Evolutionary conservation across 2,113 vertebrate genomes (phyloP), one percentile per base, ranked within the genome.

Genomic region (Cepphus grylle): DNA sequence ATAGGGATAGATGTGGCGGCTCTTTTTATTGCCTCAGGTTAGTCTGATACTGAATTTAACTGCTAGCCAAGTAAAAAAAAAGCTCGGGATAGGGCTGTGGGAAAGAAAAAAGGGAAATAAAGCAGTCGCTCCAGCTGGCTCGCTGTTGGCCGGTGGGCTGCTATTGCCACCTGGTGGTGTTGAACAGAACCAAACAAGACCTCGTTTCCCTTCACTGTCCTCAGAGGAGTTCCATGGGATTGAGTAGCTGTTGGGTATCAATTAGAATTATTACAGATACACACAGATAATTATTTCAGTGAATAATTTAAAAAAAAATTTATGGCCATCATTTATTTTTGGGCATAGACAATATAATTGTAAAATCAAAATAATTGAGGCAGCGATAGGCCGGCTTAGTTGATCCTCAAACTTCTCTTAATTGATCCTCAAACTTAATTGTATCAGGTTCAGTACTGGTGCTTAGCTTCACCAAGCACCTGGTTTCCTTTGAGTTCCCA

Each of bases 111-210:
- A 47, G 18, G 20, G 11, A 4, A 8, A 5, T 32, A 4, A 1
- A 2, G 45, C 36, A 1, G 27, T 22, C 26, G 0, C 8, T 13
- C 2, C 61, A 0, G 40, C 30, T 45, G 47, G 23, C 5, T 6
- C 14, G 56, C 29, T 1, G 13, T 15, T 12, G 36, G 45, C 4
- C 3, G 56, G 61, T 11, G 94, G 86, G 96, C 81, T 91, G 90
- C 93, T 95, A 18, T 71, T 95, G 97, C 98, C 98, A 97, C 79
- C 98, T 98, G 83, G 95, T 97, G 98, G 98, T 8, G 7, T 2
- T 58, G 63, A 6, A 0, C 38, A 53, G 69, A 74, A 90, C 76
- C 56, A 17, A 81, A 59, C 49, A 40, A 36, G 34, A 1, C 7
- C 20, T 43, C 8, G 0, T 26, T 53, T 55, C 34, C 12, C n/a